phyloP scores from a whole-genome alignment of 2,888 invertebrate genomes.

The Magallana nippona region DNA sequence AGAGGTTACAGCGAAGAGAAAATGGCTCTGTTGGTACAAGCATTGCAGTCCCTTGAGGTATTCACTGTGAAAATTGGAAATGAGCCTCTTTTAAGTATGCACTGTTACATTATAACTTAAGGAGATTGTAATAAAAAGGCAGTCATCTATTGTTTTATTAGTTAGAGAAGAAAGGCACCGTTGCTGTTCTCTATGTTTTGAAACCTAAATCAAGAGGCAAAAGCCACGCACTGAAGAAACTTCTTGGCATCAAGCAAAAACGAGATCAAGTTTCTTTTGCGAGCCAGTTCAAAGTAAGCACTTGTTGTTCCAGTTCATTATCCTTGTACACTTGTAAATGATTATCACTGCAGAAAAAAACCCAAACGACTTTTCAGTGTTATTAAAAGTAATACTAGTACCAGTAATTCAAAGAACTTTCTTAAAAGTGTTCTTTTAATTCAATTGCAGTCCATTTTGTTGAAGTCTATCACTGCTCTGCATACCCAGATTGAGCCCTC shows the following conservation, averaged over 20 bases:
- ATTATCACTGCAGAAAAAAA: too few relatives aligned
- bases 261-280: constrained; percentile 34
- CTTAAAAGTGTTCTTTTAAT: background rate
- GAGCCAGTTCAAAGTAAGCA: constrained; percentile 44
- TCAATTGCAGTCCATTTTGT: constrained; percentile 58
- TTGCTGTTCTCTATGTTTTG: constrained; percentile 62
- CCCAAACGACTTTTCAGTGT: too few relatives aligned
- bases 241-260: constrained; percentile 62
- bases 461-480: constrained; percentile 64
- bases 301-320: too few relatives aligned
- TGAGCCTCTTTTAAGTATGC: too few relatives aligned
- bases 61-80: background rate
- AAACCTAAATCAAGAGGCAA: constrained; percentile 61
- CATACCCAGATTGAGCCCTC: constrained; percentile 64
- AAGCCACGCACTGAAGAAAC: constrained; percentile 62
- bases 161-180: constrained; percentile 59
- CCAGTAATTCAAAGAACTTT: too few relatives aligned
- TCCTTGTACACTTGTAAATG: too few relatives aligned
- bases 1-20: constrained; percentile 56
- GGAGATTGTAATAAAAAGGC: too few relatives aligned
- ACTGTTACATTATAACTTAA: too few relatives aligned
- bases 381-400: too few relatives aligned
- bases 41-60: constrained; percentile 57
- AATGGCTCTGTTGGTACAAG: constrained; percentile 58
- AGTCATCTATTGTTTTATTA: constrained; percentile 41